Base-by-base conservation (phyloP, 1,140 invertebrate species). In the Danaus plexippus region DNA sequence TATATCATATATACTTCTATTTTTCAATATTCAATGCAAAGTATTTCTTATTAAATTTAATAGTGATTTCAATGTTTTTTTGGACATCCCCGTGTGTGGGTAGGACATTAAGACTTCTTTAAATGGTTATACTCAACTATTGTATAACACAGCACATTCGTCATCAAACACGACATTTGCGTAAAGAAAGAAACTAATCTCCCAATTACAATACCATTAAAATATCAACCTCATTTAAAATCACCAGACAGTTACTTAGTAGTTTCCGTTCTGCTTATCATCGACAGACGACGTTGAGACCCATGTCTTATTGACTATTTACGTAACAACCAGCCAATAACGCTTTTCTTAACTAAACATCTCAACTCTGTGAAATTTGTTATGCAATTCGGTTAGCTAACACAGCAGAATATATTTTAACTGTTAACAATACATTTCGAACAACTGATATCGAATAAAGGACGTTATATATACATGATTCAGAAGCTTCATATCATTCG, bases 151-250 rank as follows among this genome's bases (percentile, higher is more conserved):
- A 22, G 18, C 2, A 22, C 6, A 22, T 22, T 22, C 13, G 12
- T 18, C 9, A 18, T 47, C 22, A 18, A 18, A 9, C 46, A 47
- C 13, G 22, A 47, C 13, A 18, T 12, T 47, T 13, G 45, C 15
- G 9, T 50, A 41, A 41, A 15, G 13, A 47, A 9, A 50, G 9
- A 50, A 50, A 50, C 48, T 12, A 12, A 50, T 22, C 42, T 50
- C 59, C 66, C 54, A 63, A 66, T 65, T 67, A 63, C 57, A 62
- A 66, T 64, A 66, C 18, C 18, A 22, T 22, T 22, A 22, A 22
- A 22, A 22, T 22, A 69, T 47, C 46, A 59, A 49, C 43, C 50
- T 48, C 57, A 58, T 62, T 65, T 60, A 52, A 61, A 67, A 66
- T 56, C 60, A 48, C 63, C 64, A 46, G 60, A 68, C 66, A 6